Evolutionary conservation across 2,113 vertebrate genomes (phyloP).

Genomic region (Pelusios castaneus): DNA sequence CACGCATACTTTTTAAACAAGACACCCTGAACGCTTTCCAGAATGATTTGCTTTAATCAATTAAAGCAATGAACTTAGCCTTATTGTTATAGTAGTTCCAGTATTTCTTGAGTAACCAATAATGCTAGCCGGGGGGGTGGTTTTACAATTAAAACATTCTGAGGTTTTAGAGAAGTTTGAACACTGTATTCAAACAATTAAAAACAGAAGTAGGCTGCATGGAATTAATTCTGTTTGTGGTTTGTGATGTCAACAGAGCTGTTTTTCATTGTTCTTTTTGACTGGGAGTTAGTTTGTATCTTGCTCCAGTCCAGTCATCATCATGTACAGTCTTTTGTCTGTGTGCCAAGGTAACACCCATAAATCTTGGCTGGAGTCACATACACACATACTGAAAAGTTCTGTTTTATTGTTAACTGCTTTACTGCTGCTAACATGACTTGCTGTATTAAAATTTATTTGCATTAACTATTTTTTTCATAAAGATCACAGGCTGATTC

Average conservation of each 20-base stretch:
- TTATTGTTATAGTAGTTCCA: background rate
- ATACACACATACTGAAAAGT: rapidly evolving
- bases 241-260: slow-evolving; percentile 46
- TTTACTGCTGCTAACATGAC: background rate
- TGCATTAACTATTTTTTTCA: background rate
- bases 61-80: background rate
- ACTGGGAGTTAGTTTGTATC: background rate
- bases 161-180: slow-evolving; percentile 42
- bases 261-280: slow-evolving; percentile 39
- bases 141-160: slow-evolving; percentile 38
- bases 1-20: background rate
- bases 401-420: background rate
- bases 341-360: background rate
- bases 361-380: background rate
- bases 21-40: background rate
- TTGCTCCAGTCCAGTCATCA: background rate
- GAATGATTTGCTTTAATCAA: background rate
- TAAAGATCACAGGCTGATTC: background rate
- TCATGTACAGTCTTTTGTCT: background rate
- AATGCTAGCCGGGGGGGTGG: slow-evolving; percentile 11
- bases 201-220: slow-evolving; percentile 56
- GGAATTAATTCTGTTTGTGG: slow-evolving; percentile 51
- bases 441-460: background rate
- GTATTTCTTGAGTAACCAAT: slow-evolving; percentile 43
- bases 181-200: slow-evolving; percentile 43